Evolutionary conservation across 2,113 vertebrate genomes (phyloP).

Genomic region (Erythrocebus patas): DNA sequence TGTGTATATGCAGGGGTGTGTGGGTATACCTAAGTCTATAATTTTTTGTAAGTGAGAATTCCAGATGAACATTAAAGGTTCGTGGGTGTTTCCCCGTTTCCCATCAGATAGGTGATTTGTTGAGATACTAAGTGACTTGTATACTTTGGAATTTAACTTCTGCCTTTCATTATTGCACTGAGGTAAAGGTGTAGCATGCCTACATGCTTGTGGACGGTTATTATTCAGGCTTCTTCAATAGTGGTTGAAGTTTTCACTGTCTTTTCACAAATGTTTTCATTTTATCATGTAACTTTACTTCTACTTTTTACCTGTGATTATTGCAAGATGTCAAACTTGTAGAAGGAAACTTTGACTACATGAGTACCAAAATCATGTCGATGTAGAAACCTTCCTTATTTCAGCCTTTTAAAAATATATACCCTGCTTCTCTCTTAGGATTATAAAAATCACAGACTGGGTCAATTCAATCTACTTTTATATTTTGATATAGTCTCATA

Average conservation of each 20-base stretch:
- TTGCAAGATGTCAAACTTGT: neutral
- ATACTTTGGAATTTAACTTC: neutral
- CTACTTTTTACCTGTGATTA: neutral
- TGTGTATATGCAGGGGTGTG: neutral
- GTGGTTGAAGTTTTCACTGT: neutral
- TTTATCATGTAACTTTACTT: neutral
- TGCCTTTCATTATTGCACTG: neutral
- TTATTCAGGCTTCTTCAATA: neutral
- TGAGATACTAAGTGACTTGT: neutral
- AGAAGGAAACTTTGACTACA: neutral
- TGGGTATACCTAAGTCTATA: neutral
- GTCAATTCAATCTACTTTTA: neutral
- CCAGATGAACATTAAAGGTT: neutral
- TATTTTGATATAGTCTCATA: neutral
- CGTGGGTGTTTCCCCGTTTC: neutral
- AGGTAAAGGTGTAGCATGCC: neutral
- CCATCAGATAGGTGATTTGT: neutral
- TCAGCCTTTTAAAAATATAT: neutral
- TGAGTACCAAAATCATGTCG: neutral
- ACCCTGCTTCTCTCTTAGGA: neutral
- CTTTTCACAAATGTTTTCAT: neutral
- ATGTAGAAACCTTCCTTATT: neutral
- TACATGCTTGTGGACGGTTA: neutral
- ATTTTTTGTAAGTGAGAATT: slow-evolving; percentile 30
- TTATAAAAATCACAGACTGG: neutral